Evolutionary conservation across 2,113 vertebrate species (phyloP), one percentile per base, ranked within the genome.

Genomic region (Trogon surrucura): DNA sequence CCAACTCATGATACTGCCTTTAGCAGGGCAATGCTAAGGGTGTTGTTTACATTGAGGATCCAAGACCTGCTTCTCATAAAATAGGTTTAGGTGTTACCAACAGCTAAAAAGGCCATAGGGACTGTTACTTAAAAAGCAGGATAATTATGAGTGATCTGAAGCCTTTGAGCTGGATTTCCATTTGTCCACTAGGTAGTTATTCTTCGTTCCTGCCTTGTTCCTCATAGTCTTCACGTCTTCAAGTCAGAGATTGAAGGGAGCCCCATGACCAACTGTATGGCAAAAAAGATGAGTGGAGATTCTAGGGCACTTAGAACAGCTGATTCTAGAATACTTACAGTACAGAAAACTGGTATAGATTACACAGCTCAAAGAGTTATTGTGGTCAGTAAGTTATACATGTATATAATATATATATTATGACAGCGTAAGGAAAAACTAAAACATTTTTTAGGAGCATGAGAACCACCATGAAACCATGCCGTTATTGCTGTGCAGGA

Each of bases 1-100:
- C 22, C 17, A 61, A 0, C 3, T 47, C 14, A 13, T 10, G 58
- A 38, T 34, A 29, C 2, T 38, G 8, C 3, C 3, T n/a, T 58
- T 85, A 57, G 5, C 19, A 71, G n/a, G 13, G 11, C 2, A n/a
- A 26, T 32, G 8, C 19, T 32, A 11, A 62, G 5, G 7, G 2
- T 77, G 19, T 6, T 83, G 22, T 53, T 85, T 83, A 30, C 50
- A 29, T 16, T 0, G 2, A 65, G 14, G 20, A 38, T 26, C 13
- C 38, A 53, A 67, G 17, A 34, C 3, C 2, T 6, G 9, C 3
- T 51, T 71, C 8, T 22, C 19, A 77, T 32, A 18, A 61, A 57
- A 32, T 11, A 64, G 5, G 34, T 88, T 7, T 34, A 22, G 15
- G 21, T 66, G 13, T 12, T 51, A 34, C 14, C 22, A 71, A 21